Evolutionary conservation across 2,797 vertebrate species (phyloP).

Genomic region (Adelosebastes latens): DNA sequence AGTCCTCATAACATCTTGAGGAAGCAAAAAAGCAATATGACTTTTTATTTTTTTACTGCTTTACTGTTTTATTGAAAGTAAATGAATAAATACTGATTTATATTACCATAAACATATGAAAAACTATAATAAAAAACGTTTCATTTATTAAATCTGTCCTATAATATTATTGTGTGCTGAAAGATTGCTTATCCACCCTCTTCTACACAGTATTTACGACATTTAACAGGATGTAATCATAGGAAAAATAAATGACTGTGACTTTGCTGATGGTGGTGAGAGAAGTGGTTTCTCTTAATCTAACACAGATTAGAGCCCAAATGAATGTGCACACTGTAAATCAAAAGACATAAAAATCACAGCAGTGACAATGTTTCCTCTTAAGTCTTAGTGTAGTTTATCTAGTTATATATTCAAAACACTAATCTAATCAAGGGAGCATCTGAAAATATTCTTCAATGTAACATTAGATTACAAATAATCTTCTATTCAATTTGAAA

Average conservation of each 20-base stretch:
- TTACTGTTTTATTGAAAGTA: conserved; percentile 12
- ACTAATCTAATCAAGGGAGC: not conserved
- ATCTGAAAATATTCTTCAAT: not conserved
- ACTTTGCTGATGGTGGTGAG: not conserved
- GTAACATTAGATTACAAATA: not conserved
- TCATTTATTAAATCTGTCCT: conserved; percentile 12
- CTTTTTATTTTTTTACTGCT: not conserved
- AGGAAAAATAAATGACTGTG: conserved; percentile 23
- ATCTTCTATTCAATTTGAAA: not conserved
- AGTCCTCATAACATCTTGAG: conserved; percentile 39
- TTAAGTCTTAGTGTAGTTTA: not conserved
- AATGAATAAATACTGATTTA: not conserved
- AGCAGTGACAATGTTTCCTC: not conserved
- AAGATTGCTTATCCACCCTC: not conserved
- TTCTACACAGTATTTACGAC: not conserved
- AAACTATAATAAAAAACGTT: conserved; percentile 25
- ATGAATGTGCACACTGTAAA: not conserved
- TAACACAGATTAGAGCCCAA: not conserved
- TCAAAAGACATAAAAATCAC: not conserved
- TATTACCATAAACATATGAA: conserved; percentile 28
- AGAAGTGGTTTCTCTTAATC: conserved; percentile 5
- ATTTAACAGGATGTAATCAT: conserved; percentile 34
- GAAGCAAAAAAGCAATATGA: conserved; percentile 10
- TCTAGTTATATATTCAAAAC: conserved; percentile 1
- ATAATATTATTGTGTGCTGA: conserved; percentile 18